Conservation (phyloP, 1,140 invertebrate species). For the Hesperophylax magnus region DNA sequence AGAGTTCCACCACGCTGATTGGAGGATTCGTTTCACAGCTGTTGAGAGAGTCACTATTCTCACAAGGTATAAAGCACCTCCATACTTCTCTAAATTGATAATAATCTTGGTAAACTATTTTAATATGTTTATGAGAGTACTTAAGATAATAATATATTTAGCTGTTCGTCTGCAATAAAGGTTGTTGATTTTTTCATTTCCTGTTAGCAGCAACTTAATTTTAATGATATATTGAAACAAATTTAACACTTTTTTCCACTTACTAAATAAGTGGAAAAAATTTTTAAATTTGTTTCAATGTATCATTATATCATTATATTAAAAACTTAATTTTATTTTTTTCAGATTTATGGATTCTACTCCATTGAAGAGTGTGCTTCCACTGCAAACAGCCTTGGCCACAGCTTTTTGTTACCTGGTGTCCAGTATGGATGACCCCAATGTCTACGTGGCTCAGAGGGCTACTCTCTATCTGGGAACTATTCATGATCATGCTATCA, state of each 20-base stretch:
- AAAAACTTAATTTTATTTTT: too few relatives aligned
- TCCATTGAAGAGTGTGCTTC: constrained; percentile 85
- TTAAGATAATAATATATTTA: too few relatives aligned
- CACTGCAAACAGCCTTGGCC: constrained; percentile 93
- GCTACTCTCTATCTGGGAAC: constrained; percentile 94
- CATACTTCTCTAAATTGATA: background rate
- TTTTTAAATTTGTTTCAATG: too few relatives aligned
- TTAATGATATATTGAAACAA: too few relatives aligned
- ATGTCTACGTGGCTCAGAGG: constrained; percentile 94
- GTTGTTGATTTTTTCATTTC: too few relatives aligned
- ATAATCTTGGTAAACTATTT: too few relatives aligned
- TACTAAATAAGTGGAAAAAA: too few relatives aligned
- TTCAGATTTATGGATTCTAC: constrained; percentile 90
- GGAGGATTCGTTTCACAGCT: constrained; percentile 92
- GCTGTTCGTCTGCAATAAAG: too few relatives aligned
- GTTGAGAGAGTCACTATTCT: constrained; percentile 95
- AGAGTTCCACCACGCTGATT: constrained; percentile 92
- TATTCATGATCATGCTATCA: constrained; percentile 89
- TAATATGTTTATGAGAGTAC: too few relatives aligned
- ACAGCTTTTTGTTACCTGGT: constrained; percentile 98
- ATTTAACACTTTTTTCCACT: too few relatives aligned
- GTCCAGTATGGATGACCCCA: constrained; percentile 95
- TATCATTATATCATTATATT: too few relatives aligned
- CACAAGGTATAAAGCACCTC: constrained; percentile 69
- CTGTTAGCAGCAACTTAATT: too few relatives aligned